These are phyloP conservation scores for Cladorhizidae sp. DNA, from an alignment of 37 sponge, comb jelly and placozoan species.

Conservation along the genomic window DNA sequence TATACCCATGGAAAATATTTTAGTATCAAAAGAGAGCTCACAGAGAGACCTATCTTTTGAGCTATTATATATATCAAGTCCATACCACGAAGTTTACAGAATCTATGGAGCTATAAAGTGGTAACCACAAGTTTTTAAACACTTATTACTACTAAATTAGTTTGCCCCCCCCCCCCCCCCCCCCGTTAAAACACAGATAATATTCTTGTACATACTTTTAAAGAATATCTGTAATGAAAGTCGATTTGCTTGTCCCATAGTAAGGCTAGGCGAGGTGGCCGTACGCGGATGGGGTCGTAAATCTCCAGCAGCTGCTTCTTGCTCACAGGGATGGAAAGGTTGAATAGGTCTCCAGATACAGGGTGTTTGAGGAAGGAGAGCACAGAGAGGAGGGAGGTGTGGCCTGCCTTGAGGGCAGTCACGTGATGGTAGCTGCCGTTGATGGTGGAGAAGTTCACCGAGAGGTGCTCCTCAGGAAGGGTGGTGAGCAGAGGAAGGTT, in stretches of 20 bases:
- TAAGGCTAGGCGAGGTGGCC: slow-evolving; percentile 52
- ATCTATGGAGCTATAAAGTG: too few relatives aligned
- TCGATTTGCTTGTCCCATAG: slow-evolving; percentile 70
- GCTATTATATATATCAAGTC: too few relatives aligned
- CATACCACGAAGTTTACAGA: too few relatives aligned
- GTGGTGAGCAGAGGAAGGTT: slow-evolving; percentile 42
- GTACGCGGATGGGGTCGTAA: slow-evolving; percentile 62
- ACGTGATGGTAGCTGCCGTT: slow-evolving; percentile 76
- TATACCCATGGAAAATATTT: too few relatives aligned
- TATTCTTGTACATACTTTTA: too few relatives aligned
- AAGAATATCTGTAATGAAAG: slow-evolving; percentile 17
- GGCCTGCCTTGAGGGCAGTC: slow-evolving; percentile 50
- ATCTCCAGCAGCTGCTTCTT: slow-evolving; percentile 70
- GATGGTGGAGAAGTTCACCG: slow-evolving; percentile 27
- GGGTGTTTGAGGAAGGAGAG: slow-evolving; percentile 58
- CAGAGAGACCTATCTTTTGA: too few relatives aligned
- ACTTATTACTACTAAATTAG: too few relatives aligned
- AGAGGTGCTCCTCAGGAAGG: slow-evolving; percentile 20
- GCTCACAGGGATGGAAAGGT: slow-evolving; percentile 19
- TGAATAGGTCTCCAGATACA: slow-evolving; percentile 25
- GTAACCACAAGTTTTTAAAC: too few relatives aligned
- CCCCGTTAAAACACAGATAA: too few relatives aligned
- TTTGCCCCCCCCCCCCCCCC: too few relatives aligned
- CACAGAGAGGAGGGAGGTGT: slow-evolving; percentile 27
- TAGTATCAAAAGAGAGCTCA: too few relatives aligned